Percentiles rank a stretch among this genome's conserved stretches.
Conservation (phyloP, 2,888 invertebrate species). For the Argyresthia albistria region DNA sequence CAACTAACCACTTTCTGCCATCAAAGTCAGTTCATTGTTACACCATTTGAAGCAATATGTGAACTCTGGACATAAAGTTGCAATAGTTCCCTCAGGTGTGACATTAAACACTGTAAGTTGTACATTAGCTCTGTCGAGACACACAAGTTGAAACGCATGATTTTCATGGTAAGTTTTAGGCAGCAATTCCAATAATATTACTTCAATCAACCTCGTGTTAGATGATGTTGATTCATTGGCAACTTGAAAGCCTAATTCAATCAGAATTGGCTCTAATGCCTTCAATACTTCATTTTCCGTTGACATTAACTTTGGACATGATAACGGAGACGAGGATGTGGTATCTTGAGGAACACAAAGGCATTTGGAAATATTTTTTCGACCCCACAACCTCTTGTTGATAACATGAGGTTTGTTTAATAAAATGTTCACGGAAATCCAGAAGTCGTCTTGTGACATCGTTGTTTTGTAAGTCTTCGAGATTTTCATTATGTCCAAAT, state of each 20-base stretch:
- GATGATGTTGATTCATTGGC: not conserved
- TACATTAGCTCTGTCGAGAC: constrained; percentile 43
- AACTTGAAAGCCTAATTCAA: not conserved
- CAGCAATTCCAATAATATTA: constrained; percentile 42
- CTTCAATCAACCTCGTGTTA: constrained; percentile 16
- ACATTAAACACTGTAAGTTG: constrained; percentile 61
- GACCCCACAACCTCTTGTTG: constrained; percentile 79
- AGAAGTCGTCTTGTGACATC: constrained; percentile 54
- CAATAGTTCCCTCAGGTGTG: constrained; percentile 33
- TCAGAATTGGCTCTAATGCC: not conserved
- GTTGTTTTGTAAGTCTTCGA: not conserved
- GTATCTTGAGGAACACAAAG: constrained; percentile 13
- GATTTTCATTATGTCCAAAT: no score
- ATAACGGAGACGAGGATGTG: not conserved
- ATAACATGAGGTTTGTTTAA: constrained; percentile 79
- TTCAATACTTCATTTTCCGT: not conserved
- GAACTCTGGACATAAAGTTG: constrained; percentile 57
- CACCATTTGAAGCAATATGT: constrained; percentile 53
- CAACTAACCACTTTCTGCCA: constrained; percentile 38
- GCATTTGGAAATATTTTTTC: constrained; percentile 30
- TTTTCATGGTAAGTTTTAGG: constrained; percentile 39
- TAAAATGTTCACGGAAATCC: constrained; percentile 75
- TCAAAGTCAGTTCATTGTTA: constrained; percentile 41
- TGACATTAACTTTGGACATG: not conserved
- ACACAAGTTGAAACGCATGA: constrained; percentile 42